phyloP scores from a whole-genome alignment of 1,140 invertebrate species.

The Phocides pigmalion region DNA sequence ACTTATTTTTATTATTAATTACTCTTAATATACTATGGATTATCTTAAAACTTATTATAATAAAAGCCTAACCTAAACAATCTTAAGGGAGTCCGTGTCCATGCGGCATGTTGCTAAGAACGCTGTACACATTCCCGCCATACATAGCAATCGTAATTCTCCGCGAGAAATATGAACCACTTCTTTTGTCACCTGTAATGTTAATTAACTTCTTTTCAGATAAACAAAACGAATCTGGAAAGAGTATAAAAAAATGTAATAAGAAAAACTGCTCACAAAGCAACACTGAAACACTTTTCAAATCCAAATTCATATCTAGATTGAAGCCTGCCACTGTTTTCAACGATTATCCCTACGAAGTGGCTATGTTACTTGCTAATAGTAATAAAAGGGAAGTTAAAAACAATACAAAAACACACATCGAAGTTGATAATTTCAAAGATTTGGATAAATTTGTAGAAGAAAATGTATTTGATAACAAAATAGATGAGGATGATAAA shows the following conservation, averaged over 20 bases:
- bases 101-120: too few relatives aligned
- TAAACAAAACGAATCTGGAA: slow-evolving; percentile 34
- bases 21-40: too few relatives aligned
- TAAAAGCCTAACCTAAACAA: too few relatives aligned
- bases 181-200: too few relatives aligned
- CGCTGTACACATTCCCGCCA: too few relatives aligned
- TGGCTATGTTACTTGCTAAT: slow-evolving; percentile 52
- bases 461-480: slow-evolving; percentile 4
- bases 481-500: slow-evolving; percentile 14
- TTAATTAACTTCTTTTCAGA: slow-evolving; percentile 20
- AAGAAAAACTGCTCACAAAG: slow-evolving; percentile 25
- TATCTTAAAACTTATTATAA: too few relatives aligned
- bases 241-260: slow-evolving; percentile 44
- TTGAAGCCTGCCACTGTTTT: slow-evolving; percentile 53
- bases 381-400: slow-evolving; percentile 27
- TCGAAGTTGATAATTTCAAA: slow-evolving; percentile 7
- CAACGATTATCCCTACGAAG: slow-evolving; percentile 66
- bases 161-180: too few relatives aligned
- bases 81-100: too few relatives aligned
- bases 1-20: too few relatives aligned
- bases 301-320: slow-evolving; percentile 51
- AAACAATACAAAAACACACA: slow-evolving; percentile 10
- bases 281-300: slow-evolving; percentile 20
- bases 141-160: too few relatives aligned
- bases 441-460: background rate